Base-by-base conservation (phyloP, 1,140 invertebrate genomes). In the Anastrepha obliqua region DNA sequence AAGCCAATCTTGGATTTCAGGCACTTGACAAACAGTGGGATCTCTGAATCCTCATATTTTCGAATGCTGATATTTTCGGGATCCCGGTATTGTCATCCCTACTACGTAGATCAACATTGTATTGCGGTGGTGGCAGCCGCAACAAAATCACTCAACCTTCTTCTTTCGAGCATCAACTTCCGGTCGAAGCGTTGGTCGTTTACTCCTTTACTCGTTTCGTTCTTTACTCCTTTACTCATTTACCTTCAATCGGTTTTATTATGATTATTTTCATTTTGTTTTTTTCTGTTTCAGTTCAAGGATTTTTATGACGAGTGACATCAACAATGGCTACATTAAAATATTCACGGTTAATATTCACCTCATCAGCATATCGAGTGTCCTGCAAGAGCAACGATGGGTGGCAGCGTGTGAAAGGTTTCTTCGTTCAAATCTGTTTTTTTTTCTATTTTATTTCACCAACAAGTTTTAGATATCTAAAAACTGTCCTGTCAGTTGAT, bases 231-330 rank as follows among this genome's bases (percentile, higher is more conserved):
- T 81, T 55, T n/a, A 74, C 42, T 3, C 42, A 13, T 17, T 81
- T 58, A 81, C 74, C 74, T 81, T 81, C 74, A 81, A 81, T 55
- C 74, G 47, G 47, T 81, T 81, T 81, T 81, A 81, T 81, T 58
- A 58, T 81, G 74, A 81, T 81, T 81, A 81, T 81, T 47, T 7
- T 39, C 47, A 81, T n/a, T 11, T 29, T 55, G 29, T 29, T 55
- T 81, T 51, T 55, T n/a, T 55, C 6, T 67, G 5, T 67, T 55
- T 81, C 47, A 55, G 74, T 29, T 81, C 74, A 81, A 81, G 74
- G 44, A 81, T 15, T 81, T 81, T 81, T 81, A 81, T 29, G 74
- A 81, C 1, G 44, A 81, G 55, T 81, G 51, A 55, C 74, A 58
- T 51, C 74, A 47, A 55, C 17, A 55, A 7, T n/a, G 74, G 47